A percentile compares a stretch with the other conserved stretches of the same genome.
Conservation (phyloP, 2,888 invertebrate genomes). For the Callinectes sapidus region DNA sequence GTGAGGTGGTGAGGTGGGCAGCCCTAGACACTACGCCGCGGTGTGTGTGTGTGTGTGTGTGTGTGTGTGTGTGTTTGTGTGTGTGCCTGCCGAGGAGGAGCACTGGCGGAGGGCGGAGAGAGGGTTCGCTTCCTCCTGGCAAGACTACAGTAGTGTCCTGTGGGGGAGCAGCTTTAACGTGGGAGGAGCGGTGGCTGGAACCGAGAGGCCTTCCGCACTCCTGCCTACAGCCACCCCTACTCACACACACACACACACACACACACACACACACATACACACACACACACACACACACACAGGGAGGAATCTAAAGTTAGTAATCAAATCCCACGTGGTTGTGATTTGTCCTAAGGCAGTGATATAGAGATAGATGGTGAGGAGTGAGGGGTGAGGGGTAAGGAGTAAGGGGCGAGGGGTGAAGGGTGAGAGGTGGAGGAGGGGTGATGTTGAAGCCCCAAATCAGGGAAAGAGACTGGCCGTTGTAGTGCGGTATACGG, state of each 20-base stretch:
- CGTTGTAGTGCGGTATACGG: background rate
- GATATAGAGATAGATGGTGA: background rate
- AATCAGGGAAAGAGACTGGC: background rate
- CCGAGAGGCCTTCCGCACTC: background rate
- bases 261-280: slow-evolving; percentile 21
- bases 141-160: background rate
- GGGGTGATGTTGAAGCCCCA: background rate
- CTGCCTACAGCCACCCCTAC: background rate
- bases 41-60: no score
- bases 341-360: background rate
- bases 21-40: no score
- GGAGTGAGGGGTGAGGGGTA: background rate
- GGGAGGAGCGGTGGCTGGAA: background rate
- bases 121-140: background rate
- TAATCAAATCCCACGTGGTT: background rate
- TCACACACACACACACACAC: slow-evolving; percentile 21
- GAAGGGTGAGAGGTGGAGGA: background rate
- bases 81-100: background rate
- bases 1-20: no score
- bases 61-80: no score
- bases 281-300: slow-evolving; percentile 12
- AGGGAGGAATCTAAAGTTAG: slow-evolving; percentile 6
- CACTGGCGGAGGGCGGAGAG: background rate
- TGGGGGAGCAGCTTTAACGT: slow-evolving; percentile 26
- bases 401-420: background rate